A percentile compares a stretch with the other conserved stretches of the same genome.
Conservation (phyloP, 2,797 vertebrate species). For the Taeniopygia guttata region DNA sequence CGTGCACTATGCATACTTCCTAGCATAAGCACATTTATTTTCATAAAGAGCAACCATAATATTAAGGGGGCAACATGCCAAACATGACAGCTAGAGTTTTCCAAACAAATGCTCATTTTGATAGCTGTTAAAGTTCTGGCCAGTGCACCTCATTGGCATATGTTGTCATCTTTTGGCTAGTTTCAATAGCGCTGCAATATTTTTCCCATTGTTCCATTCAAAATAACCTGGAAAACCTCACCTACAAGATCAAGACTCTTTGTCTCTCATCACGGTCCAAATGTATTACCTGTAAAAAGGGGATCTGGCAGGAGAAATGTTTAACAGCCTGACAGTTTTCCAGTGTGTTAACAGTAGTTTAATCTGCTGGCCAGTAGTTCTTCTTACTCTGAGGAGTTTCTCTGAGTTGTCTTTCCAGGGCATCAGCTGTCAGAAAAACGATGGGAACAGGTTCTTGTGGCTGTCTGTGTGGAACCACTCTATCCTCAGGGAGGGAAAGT, state of each 20-base stretch:
- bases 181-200: not conserved
- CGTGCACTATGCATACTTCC: not conserved
- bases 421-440: slow-evolving; percentile 49
- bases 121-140: not conserved
- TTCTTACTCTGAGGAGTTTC: not conserved
- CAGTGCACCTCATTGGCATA: not conserved
- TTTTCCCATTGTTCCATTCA: not conserved
- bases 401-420: slow-evolving; percentile 40
- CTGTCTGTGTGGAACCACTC: slow-evolving; percentile 39
- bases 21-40: not conserved
- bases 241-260: not conserved
- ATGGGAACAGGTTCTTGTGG: slow-evolving; percentile 51
- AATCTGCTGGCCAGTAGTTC: not conserved
- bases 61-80: not conserved
- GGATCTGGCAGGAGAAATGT: not conserved
- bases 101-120: not conserved
- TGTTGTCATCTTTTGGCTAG: not conserved
- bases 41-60: not conserved
- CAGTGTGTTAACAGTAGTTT: not conserved
- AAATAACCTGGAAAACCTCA: not conserved
- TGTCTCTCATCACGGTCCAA: not conserved
- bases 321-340: not conserved
- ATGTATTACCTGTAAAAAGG: not conserved
- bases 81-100: not conserved
- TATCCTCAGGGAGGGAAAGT: not conserved